phyloP scores from a whole-genome alignment of 2,797 vertebrate species.

The Protonibea diacanthus region DNA sequence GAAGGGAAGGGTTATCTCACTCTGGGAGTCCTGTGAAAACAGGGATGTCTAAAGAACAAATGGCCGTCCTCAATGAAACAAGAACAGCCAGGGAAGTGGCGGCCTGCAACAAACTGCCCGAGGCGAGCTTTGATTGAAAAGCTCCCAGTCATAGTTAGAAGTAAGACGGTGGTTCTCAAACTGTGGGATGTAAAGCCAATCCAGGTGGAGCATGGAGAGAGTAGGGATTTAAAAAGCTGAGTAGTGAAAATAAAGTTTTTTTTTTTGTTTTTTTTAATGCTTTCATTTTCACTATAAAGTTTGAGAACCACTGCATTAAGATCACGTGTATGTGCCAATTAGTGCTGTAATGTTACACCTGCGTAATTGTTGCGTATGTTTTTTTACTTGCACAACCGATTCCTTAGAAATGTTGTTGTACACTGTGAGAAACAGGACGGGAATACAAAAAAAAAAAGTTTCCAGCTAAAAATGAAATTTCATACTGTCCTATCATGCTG shows the following conservation, averaged over 20 bases:
- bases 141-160: conserved; percentile 12
- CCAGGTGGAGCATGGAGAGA: too few species aligned
- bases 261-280: too few species aligned
- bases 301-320: not conserved
- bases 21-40: conserved; percentile 59
- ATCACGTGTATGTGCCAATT: conserved; percentile 48
- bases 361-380: conserved; percentile 49
- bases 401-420: conserved; percentile 51
- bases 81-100: conserved; percentile 61
- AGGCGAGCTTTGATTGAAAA: conserved; percentile 64
- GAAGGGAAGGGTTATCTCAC: conserved; percentile 80
- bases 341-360: conserved; percentile 57
- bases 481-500: conserved; percentile 28
- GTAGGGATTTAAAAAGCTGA: too few species aligned
- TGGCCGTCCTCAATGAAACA: conserved; percentile 72
- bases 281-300: too few species aligned
- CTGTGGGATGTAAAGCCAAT: too few species aligned
- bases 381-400: conserved; percentile 36
- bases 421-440: conserved; percentile 47
- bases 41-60: conserved; percentile 68
- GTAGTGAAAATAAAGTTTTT: too few species aligned
- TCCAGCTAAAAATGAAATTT: not conserved
- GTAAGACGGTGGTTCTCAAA: too few species aligned
- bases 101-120: conserved; percentile 64
- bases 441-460: not conserved